These are phyloP conservation scores for Excalfactoria chinensis DNA, from an alignment of 2,113 vertebrate species.

Conservation along the genomic window DNA sequence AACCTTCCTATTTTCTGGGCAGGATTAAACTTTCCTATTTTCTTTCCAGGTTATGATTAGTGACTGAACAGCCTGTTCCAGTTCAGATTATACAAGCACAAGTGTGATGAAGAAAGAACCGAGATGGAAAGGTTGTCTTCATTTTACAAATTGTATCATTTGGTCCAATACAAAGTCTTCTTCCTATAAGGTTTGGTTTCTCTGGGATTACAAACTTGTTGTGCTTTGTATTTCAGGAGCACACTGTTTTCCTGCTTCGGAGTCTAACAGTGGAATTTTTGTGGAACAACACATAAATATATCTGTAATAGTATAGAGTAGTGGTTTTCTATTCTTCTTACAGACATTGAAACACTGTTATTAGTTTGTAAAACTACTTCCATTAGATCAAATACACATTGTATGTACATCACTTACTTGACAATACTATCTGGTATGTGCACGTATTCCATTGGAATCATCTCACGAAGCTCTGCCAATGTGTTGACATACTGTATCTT, in stretches of 20 bases:
- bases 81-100: neutral
- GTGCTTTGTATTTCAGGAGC: neutral
- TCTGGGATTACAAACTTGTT: neutral
- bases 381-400: neutral
- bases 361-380: neutral
- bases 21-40: neutral
- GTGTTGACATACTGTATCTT: conserved; percentile 94
- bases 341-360: neutral
- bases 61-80: neutral
- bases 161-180: neutral
- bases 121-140: neutral
- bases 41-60: neutral
- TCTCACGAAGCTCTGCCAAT: conserved; percentile 87
- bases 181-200: neutral
- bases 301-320: neutral
- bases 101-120: neutral
- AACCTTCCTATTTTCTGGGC: neutral
- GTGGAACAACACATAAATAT: neutral
- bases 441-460: conserved; percentile 95
- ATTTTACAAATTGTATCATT: neutral
- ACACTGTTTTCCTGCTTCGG: neutral
- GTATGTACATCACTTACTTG: conserved; percentile 84
- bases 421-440: conserved; percentile 96
- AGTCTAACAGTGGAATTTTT: neutral
- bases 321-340: neutral